These are phyloP conservation scores for Drosophila subsilvestris DNA, from an alignment of 2,888 invertebrate species.

Conservation along the genomic window DNA sequence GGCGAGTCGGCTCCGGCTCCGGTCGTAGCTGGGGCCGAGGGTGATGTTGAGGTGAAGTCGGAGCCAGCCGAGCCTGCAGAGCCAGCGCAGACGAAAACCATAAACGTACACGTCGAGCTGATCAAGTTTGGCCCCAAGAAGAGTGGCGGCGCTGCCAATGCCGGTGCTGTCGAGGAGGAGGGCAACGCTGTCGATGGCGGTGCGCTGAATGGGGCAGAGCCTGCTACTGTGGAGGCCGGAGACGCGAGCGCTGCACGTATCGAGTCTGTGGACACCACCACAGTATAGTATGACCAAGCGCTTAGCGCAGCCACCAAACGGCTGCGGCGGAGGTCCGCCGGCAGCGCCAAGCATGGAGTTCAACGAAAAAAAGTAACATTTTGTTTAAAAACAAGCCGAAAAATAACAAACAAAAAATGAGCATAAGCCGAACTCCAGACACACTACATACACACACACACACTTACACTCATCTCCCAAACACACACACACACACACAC, in stretches of 20 bases:
- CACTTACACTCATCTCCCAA: conserved; percentile 33
- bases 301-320: conserved; percentile 81
- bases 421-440: conserved; percentile 42
- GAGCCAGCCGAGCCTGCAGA: conserved; percentile 53
- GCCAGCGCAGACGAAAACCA: conserved; percentile 70
- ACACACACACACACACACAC: conserved; percentile 45
- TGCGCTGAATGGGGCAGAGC: conserved; percentile 56
- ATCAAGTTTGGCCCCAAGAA: conserved; percentile 77
- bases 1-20: conserved; percentile 47
- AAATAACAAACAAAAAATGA: conserved; percentile 54
- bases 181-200: conserved; percentile 55
- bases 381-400: conserved; percentile 71
- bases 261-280: conserved; percentile 83
- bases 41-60: conserved; percentile 43
- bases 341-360: conserved; percentile 81
- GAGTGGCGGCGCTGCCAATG: conserved; percentile 52
- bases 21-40: conserved; percentile 62
- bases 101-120: conserved; percentile 81
- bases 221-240: conserved; percentile 55
- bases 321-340: conserved; percentile 78
- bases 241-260: conserved; percentile 76
- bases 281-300: conserved; percentile 83
- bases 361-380: conserved; percentile 81
- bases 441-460: conserved; percentile 34
- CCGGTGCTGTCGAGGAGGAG: conserved; percentile 66